Evolutionary conservation across 2,888 invertebrate species (phyloP).

Genomic region (Lobophora halterata): DNA sequence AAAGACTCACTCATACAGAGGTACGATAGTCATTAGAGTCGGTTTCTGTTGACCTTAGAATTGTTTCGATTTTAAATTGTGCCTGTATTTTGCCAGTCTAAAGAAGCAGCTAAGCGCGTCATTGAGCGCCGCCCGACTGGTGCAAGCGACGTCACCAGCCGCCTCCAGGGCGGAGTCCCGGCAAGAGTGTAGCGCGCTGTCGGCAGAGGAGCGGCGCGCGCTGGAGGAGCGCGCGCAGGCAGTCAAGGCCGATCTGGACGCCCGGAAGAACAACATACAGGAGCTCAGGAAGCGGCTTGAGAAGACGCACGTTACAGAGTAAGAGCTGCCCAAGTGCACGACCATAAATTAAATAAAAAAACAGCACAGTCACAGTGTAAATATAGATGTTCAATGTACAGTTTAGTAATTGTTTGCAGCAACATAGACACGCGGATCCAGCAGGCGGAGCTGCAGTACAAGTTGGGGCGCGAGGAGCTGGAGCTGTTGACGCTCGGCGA

Average conservation of each 20-base stretch:
- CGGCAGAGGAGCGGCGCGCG: conserved; percentile 76
- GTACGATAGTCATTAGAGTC: conserved; percentile 44
- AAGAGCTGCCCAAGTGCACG: conserved; percentile 55
- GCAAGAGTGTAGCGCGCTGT: conserved; percentile 63
- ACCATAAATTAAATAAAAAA: not conserved
- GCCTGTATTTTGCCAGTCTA: conserved; percentile 66
- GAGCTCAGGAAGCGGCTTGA: conserved; percentile 90
- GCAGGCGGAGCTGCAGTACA: conserved; percentile 94
- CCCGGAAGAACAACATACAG: conserved; percentile 88
- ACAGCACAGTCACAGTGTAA: too few relatives aligned
- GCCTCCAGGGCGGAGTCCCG: conserved; percentile 41
- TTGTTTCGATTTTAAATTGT: too few relatives aligned
- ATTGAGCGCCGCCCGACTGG: conserved; percentile 74
- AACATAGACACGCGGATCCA: conserved; percentile 94
- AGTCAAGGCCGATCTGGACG: conserved; percentile 86
- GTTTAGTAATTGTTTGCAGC: conserved; percentile 75
- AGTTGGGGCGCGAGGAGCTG: conserved; percentile 92
- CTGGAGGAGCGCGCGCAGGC: conserved; percentile 76
- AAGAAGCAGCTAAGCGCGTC: conserved; percentile 85
- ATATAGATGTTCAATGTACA: too few relatives aligned
- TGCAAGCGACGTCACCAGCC: conserved; percentile 59
- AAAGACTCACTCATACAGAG: conserved; percentile 92
- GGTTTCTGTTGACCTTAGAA: too few relatives aligned
- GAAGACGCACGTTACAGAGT: conserved; percentile 93
- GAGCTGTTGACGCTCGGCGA: conserved; percentile 91